phyloP scores from a whole-genome alignment of 2,113 vertebrate genomes.

The Trichechus manatus region DNA sequence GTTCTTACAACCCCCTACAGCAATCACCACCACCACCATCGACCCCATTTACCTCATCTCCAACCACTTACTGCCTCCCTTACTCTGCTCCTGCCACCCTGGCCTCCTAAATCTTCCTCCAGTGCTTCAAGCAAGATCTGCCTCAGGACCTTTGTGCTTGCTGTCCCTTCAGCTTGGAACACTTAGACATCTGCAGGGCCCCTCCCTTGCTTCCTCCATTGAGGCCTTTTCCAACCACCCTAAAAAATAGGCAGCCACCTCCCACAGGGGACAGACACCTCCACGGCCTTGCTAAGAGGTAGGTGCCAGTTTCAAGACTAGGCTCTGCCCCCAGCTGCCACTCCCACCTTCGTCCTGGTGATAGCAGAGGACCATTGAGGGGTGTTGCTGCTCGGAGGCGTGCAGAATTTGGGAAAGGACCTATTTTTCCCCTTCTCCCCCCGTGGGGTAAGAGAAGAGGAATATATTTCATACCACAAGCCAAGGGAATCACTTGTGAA shows the following conservation, averaged over 20 bases:
- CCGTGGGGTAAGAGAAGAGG: not conserved
- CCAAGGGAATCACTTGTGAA: not conserved
- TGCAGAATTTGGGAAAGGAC: not conserved
- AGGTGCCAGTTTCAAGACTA: not conserved
- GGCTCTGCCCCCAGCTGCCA: fast-evolving
- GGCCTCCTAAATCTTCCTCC: no score
- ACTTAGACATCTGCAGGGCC: not conserved
- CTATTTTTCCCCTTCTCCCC: not conserved
- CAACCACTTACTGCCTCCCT: not conserved
- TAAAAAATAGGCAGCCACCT: not conserved
- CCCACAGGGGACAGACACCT: not conserved
- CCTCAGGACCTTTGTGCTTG: not conserved
- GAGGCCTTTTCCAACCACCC: not conserved
- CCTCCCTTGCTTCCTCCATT: not conserved
- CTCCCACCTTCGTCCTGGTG: not conserved
- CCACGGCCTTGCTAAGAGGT: not conserved
- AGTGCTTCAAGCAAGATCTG: fast-evolving
- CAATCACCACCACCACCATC: no score
- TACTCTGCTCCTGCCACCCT: not conserved
- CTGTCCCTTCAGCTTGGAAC: not conserved
- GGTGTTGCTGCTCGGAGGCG: not conserved
- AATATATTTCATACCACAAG: not conserved
- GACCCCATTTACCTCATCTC: not conserved
- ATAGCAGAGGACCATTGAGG: not conserved
- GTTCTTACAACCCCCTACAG: not conserved